These are phyloP conservation scores for Oscheius sp. DNA, from an alignment of 1,140 invertebrate genomes.

Conservation along the genomic window DNA sequence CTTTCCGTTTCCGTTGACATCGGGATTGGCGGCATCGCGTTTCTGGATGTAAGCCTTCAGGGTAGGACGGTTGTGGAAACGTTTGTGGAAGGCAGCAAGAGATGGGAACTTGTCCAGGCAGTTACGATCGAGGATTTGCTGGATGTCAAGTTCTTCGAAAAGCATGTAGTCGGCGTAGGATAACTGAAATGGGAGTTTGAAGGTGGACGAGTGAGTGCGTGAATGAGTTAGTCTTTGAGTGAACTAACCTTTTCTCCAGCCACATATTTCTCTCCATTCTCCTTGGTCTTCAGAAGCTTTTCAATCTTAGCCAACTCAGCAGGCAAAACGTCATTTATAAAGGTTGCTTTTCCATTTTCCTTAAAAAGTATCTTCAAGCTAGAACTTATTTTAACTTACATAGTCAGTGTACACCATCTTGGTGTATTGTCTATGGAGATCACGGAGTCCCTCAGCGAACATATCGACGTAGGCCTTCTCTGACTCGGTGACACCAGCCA, in stretches of 20 bases:
- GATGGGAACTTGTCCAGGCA: constrained; percentile 53
- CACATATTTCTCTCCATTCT: constrained; percentile 37
- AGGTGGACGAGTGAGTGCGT: too few relatives aligned
- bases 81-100: constrained; percentile 52
- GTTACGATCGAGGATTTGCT: constrained; percentile 48
- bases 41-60: too few relatives aligned
- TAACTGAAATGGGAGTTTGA: too few relatives aligned
- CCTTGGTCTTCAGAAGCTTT: constrained; percentile 40
- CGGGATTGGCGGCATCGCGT: too few relatives aligned
- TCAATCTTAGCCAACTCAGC: constrained; percentile 48
- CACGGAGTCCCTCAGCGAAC: constrained; percentile 58
- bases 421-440: constrained; percentile 50
- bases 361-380: constrained; percentile 43
- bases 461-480: constrained; percentile 50
- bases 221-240: too few relatives aligned
- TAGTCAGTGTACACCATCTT: constrained; percentile 57
- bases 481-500: constrained; percentile 36
- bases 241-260: constrained; percentile 47
- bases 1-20: too few relatives aligned
- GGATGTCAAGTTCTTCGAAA: constrained; percentile 60
- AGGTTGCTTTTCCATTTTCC: constrained; percentile 55
- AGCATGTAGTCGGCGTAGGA: constrained; percentile 60
- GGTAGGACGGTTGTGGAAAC: constrained; percentile 46
- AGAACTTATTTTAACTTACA: constrained; percentile 14
- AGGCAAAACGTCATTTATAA: constrained; percentile 46